Conservation (phyloP, 2,888 invertebrate species). For the Ochropacha duplaris region DNA sequence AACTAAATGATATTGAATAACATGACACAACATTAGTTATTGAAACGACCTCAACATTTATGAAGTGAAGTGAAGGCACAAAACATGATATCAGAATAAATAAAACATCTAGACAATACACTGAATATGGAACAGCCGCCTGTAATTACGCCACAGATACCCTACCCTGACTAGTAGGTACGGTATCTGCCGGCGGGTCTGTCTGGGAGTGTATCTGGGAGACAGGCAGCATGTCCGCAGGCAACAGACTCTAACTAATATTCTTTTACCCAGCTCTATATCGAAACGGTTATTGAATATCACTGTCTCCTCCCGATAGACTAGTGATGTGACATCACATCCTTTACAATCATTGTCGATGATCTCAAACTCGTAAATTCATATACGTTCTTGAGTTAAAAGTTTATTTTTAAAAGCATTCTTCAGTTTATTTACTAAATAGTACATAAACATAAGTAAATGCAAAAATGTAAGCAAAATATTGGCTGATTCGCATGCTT, state of each 20-base stretch:
- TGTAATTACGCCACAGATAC: background rate
- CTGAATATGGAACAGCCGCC: background rate
- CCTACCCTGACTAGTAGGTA: background rate
- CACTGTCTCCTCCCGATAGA: conserved; percentile 1
- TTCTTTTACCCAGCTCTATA: conserved; percentile 2
- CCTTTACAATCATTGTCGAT: conserved; percentile 6
- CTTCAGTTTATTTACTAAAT: no score
- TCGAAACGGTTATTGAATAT: conserved; percentile 7
- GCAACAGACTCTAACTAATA: background rate
- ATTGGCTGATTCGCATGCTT: no score
- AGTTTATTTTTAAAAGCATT: no score
- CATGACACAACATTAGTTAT: no score
- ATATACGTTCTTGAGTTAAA: background rate
- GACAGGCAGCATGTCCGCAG: background rate
- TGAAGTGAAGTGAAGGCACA: background rate
- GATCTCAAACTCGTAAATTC: background rate
- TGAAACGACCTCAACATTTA: no score
- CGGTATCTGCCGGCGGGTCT: no score
- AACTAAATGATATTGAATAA: no score
- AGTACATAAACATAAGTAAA: no score
- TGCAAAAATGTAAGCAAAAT: no score
- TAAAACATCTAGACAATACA: background rate
- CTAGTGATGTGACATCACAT: background rate
- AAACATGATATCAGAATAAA: background rate
- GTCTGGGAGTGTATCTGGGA: no score